phyloP scores from a whole-genome alignment of 2,888 invertebrate species.

The Desoria tigrina region DNA sequence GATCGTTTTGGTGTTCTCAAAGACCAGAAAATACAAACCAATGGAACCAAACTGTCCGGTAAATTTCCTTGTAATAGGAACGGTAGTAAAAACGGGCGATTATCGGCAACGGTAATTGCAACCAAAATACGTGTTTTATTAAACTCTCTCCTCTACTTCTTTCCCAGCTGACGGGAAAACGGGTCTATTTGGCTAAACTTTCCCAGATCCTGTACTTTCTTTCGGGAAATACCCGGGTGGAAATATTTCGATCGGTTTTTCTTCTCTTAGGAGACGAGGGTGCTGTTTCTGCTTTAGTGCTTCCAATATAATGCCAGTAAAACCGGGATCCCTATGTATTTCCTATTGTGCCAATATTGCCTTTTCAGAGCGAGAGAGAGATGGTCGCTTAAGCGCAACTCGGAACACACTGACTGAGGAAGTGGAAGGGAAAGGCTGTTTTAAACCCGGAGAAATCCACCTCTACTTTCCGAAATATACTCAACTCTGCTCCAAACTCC shows the following conservation, averaged over 20 bases:
- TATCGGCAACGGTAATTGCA: too few relatives aligned
- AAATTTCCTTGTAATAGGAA: too few relatives aligned
- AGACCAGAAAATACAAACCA: too few relatives aligned
- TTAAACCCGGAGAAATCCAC: not conserved
- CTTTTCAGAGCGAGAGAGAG: not conserved
- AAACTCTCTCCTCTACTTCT: not conserved
- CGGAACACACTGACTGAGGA: constrained; percentile 32
- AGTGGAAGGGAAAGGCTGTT: constrained; percentile 17
- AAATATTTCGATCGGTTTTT: constrained; percentile 10
- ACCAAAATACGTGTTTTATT: too few relatives aligned
- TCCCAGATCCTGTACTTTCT: not conserved
- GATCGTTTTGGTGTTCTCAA: too few relatives aligned
- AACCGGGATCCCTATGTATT: not conserved
- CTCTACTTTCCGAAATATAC: not conserved
- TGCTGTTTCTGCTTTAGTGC: not conserved
- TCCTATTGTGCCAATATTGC: not conserved
- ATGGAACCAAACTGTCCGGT: too few relatives aligned
- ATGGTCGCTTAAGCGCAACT: constrained; percentile 41
- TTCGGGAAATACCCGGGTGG: constrained; percentile 5
- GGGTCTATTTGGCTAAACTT: too few relatives aligned
- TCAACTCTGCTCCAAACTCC: not conserved
- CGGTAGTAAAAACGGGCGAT: too few relatives aligned
- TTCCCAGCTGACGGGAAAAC: constrained; percentile 4
- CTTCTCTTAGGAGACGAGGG: constrained; percentile 1
- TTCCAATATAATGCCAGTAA: not conserved